Conservation (phyloP, 2,888 invertebrate species). For the Scaptomyza flava region DNA sequence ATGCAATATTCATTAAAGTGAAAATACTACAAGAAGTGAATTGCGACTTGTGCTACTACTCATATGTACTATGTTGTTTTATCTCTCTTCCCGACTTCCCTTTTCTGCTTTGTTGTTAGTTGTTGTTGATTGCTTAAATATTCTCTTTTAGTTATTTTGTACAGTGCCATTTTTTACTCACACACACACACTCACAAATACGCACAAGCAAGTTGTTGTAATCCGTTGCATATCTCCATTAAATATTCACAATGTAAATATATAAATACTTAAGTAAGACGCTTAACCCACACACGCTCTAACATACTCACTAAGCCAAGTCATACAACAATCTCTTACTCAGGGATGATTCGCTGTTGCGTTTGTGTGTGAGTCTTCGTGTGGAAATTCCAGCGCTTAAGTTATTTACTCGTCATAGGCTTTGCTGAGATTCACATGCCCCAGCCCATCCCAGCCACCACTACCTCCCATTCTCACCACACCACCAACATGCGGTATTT, state of each 20-base stretch:
- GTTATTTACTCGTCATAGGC: constrained; percentile 60
- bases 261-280: constrained; percentile 77
- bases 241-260: constrained; percentile 80
- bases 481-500: constrained; percentile 30
- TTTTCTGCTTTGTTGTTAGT: not conserved
- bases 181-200: constrained; percentile 6
- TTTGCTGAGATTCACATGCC: constrained; percentile 51
- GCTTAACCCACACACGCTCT: constrained; percentile 62
- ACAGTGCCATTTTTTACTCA: constrained; percentile 57
- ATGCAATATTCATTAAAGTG: constrained; percentile 72
- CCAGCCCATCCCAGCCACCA: not conserved
- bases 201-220: constrained; percentile 61
- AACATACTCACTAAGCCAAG: not conserved
- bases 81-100: not conserved
- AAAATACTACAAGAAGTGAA: constrained; percentile 40
- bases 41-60: constrained; percentile 11
- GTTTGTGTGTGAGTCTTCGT: constrained; percentile 34
- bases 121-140: constrained; percentile 66
- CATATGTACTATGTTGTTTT: constrained; percentile 1
- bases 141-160: constrained; percentile 62
- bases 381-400: constrained; percentile 63
- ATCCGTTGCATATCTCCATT: constrained; percentile 72
- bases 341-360: constrained; percentile 5
- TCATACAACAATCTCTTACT: constrained; percentile 9
- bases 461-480: no score